Conservation (phyloP, 2,113 vertebrate species). For the Poeciliopsis turrubarensis region DNA sequence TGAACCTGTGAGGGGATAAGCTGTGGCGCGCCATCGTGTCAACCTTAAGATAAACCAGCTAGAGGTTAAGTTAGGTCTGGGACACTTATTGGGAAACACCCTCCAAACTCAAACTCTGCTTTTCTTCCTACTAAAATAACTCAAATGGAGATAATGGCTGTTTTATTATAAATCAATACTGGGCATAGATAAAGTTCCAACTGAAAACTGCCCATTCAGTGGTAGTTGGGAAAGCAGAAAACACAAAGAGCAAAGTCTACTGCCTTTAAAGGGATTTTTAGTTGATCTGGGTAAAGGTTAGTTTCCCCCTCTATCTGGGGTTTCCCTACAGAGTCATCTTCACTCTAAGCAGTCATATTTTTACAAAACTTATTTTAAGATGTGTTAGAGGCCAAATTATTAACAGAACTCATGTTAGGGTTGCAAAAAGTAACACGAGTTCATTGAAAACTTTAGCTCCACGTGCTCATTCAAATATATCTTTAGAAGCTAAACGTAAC, state of each 20-base stretch:
- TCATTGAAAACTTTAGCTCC: no score
- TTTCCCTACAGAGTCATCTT: no score
- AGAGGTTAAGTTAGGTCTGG: not conserved
- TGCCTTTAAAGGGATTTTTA: not conserved
- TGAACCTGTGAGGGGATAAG: not conserved
- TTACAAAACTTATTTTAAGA: no score
- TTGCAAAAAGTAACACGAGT: no score
- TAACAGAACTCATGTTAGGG: no score
- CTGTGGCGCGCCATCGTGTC: conserved; percentile 4
- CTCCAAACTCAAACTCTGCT: not conserved
- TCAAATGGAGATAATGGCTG: no score
- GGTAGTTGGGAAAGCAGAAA: not conserved
- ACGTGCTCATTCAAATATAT: no score
- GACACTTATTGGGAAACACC: not conserved
- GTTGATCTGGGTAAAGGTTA: no score
- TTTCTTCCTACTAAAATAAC: not conserved
- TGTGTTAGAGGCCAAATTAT: no score
- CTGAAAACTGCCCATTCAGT: not conserved
- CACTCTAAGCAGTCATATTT: no score
- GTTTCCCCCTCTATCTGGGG: no score
- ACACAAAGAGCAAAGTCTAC: not conserved
- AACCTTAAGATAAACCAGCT: not conserved
- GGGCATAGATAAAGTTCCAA: not conserved
- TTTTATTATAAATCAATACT: not conserved
- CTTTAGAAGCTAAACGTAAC: not conserved